These are phyloP conservation scores for Barypeithes pellucidus DNA, from an alignment of 2,888 invertebrate genomes.

Conservation along the genomic window DNA sequence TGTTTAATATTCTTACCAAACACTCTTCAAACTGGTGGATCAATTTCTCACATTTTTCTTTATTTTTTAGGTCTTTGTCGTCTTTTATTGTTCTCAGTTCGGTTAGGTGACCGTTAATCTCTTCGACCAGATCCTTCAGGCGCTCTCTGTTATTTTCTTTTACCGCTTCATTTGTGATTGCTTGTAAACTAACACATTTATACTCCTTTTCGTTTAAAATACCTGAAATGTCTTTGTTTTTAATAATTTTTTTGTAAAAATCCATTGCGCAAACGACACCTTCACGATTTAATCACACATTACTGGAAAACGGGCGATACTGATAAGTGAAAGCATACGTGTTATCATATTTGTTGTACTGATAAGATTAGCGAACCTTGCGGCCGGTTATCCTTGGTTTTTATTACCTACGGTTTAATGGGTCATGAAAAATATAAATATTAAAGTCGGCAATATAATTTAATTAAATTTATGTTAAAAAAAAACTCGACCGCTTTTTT, in stretches of 20 bases:
- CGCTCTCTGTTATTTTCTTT: slow-evolving; percentile 47
- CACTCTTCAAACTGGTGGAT: slow-evolving; percentile 45
- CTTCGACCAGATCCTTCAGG: slow-evolving; percentile 50
- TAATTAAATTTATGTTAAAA: too few relatives aligned
- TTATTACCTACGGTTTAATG: too few relatives aligned
- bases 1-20: slow-evolving; percentile 44
- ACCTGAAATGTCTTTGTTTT: slow-evolving; percentile 32
- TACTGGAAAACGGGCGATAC: not conserved
- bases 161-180: slow-evolving; percentile 46
- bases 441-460: too few relatives aligned
- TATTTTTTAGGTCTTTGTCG: slow-evolving; percentile 30
- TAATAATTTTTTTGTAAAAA: slow-evolving; percentile 51
- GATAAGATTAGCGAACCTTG: slow-evolving; percentile 42
- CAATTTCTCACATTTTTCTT: slow-evolving; percentile 39
- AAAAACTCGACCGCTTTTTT: too few relatives aligned
- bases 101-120: slow-evolving; percentile 48
- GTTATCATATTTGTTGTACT: slow-evolving; percentile 38
- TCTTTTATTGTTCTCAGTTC: slow-evolving; percentile 37
- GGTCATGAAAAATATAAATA: too few relatives aligned
- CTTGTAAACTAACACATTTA: slow-evolving; percentile 53
- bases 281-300: not conserved
- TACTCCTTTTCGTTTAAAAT: slow-evolving; percentile 48
- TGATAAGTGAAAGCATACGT: slow-evolving; percentile 9
- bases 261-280: slow-evolving; percentile 47
- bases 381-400: too few relatives aligned